Base-by-base conservation (phyloP, 1,140 invertebrate species). In the Fopius arisanus region DNA sequence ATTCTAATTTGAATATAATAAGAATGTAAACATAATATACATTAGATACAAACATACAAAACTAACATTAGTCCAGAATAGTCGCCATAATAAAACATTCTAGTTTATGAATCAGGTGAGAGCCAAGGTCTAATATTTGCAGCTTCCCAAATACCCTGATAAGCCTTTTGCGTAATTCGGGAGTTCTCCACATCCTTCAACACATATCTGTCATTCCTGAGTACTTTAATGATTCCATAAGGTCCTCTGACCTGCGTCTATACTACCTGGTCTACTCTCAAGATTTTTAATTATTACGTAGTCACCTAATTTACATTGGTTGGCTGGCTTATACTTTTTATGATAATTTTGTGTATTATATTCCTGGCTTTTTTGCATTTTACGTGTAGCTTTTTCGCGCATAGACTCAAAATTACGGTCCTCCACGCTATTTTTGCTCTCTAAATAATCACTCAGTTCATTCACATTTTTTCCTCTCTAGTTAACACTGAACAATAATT, bases 81-180 rank as follows among this genome's bases (percentile, higher is more conserved):
- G 40, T 43, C 12, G 12, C 14, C 40, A 43, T 14, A 43, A 10
- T 43, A 43, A 43, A 43, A 43, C 14, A 10, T 43, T 43, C 4
- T 43, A 43, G 14, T 6, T 43, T 43, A 43, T 6, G 40, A 43
- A 43, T 43, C 40, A n/a, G 3, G 2, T 43, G 40, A 12, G 48
- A 54, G 48, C 48, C 48, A 54, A 21, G 48, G 48, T 3, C 48
- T 3, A 54, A 54, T 54, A 21, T 54, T 54, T 21, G 16, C n/a
- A 26, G 70, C 48, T 10, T 62, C 70, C 70, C 51, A 71, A 23
- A 23, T 62, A 59, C 79, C 78, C 63, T 77, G 71, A 67, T 78
- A 82, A 14, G 78, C 77, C 23, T 74, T 74, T 26, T 75, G 79
- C n/a, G 79, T 68, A 7, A 72, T 43, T 75, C 81, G 78, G 54